These are phyloP conservation scores for Agraylea sexmaculata DNA, from an alignment of 1,140 invertebrate species.

Conservation along the genomic window DNA sequence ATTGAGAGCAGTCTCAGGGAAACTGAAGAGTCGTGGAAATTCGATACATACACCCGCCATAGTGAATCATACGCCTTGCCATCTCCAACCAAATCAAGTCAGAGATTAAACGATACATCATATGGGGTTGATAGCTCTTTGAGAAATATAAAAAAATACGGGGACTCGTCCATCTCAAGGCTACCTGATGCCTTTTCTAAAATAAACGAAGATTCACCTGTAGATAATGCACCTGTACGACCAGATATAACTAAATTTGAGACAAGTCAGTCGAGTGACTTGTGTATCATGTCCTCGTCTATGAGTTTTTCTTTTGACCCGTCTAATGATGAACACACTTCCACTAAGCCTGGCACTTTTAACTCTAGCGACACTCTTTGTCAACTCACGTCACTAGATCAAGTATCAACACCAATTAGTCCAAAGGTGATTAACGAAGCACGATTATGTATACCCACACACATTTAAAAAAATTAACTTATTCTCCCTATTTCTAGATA, in stretches of 20 bases:
- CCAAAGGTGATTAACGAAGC: slow-evolving; percentile 29
- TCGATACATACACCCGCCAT: slow-evolving; percentile 17
- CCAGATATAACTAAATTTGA: slow-evolving; percentile 16
- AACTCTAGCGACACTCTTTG: slow-evolving; percentile 41
- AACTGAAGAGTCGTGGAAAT: slow-evolving; percentile 16
- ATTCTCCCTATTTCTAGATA: slow-evolving; percentile 12
- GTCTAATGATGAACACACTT: slow-evolving; percentile 33
- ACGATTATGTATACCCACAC: neutral
- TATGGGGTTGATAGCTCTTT: slow-evolving; percentile 14
- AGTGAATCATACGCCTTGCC: slow-evolving; percentile 18
- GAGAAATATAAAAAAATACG: slow-evolving; percentile 14
- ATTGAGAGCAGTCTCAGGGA: slow-evolving; percentile 14
- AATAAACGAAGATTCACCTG: slow-evolving; percentile 17
- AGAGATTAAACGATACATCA: slow-evolving; percentile 18
- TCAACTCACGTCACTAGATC: slow-evolving; percentile 39
- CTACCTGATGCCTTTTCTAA: slow-evolving; percentile 18
- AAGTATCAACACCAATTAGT: slow-evolving; percentile 40
- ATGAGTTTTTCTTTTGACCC: slow-evolving; percentile 40
- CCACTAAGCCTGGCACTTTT: slow-evolving; percentile 34
- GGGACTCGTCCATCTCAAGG: slow-evolving; percentile 12
- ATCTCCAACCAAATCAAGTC: slow-evolving; percentile 17
- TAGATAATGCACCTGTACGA: slow-evolving; percentile 13
- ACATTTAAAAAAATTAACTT: neutral
- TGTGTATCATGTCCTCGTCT: slow-evolving; percentile 38
- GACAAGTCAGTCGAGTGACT: slow-evolving; percentile 28